Percentiles rank a stretch among this genome's conserved stretches.
Conservation (phyloP, 2,113 vertebrate species). For the Chionis minor region DNA sequence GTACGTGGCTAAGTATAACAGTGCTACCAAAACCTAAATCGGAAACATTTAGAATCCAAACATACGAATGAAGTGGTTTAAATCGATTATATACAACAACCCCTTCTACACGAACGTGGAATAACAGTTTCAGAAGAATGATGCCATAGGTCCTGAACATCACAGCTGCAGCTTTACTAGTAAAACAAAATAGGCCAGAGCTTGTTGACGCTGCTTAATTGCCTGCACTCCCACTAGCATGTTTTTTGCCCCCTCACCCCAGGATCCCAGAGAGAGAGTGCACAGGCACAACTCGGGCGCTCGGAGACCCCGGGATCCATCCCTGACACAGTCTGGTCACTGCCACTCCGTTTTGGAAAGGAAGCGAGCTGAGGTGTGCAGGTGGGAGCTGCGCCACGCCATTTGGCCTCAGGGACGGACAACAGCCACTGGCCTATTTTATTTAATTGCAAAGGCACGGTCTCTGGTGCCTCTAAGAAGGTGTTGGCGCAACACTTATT, state of each 20-base stretch:
- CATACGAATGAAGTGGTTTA: rapidly evolving
- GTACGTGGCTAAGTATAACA: rapidly evolving
- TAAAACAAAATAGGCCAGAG: not conserved
- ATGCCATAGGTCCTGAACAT: not conserved
- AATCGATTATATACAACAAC: not conserved
- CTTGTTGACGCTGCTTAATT: not conserved
- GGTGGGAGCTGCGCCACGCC: not conserved
- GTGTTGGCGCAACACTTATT: not conserved
- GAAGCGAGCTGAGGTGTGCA: not conserved
- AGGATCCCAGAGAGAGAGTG: rapidly evolving
- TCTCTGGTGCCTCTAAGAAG: not conserved
- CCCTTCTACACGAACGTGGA: not conserved
- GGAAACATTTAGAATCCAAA: not conserved
- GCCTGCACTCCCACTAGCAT: rapidly evolving
- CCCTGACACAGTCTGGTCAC: not conserved
- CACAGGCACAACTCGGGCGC: rapidly evolving
- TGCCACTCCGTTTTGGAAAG: not conserved
- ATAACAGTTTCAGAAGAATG: not conserved
- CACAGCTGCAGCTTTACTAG: not conserved
- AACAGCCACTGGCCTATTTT: not conserved
- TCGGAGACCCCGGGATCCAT: not conserved
- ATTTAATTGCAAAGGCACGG: not conserved
- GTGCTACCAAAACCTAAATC: not conserved
- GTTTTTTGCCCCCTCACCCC: not conserved
- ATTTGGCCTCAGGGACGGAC: not conserved